Percentiles rank a stretch among this genome's conserved stretches.
phyloP scores from a whole-genome alignment of 2,797 vertebrate species.

The Malurus leucopterus region DNA sequence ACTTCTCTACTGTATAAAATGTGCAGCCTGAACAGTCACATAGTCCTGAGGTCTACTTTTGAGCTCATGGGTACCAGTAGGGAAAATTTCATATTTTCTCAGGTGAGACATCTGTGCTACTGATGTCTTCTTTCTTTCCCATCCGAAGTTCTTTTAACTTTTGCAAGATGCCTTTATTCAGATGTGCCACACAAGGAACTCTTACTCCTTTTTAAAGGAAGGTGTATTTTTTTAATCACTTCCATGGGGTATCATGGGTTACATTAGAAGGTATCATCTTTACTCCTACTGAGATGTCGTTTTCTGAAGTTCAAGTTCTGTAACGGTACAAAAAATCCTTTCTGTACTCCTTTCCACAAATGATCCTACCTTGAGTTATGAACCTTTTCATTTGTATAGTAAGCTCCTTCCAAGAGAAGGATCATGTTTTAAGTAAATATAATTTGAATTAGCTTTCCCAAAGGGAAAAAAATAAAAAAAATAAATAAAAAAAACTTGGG shows the following conservation, averaged over 20 bases:
- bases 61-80: neutral
- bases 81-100: neutral
- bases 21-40: neutral
- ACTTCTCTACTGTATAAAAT: neutral
- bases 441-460: neutral
- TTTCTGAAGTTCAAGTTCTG: neutral
- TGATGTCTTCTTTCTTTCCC: neutral
- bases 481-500: neutral
- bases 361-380: neutral
- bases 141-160: neutral
- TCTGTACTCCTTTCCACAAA: neutral
- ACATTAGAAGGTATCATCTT: neutral
- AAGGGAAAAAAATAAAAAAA: accelerated
- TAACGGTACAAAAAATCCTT: neutral
- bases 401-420: neutral
- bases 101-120: neutral
- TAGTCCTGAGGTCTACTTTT: neutral
- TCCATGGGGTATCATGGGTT: neutral
- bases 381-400: neutral
- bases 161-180: neutral
- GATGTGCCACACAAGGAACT: neutral
- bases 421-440: neutral
- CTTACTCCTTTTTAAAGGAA: neutral
- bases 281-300: neutral
- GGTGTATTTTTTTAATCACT: neutral